Evolutionary conservation across 2,797 vertebrate genomes (phyloP).

Genomic region (Eleutherodactylus coqui): DNA sequence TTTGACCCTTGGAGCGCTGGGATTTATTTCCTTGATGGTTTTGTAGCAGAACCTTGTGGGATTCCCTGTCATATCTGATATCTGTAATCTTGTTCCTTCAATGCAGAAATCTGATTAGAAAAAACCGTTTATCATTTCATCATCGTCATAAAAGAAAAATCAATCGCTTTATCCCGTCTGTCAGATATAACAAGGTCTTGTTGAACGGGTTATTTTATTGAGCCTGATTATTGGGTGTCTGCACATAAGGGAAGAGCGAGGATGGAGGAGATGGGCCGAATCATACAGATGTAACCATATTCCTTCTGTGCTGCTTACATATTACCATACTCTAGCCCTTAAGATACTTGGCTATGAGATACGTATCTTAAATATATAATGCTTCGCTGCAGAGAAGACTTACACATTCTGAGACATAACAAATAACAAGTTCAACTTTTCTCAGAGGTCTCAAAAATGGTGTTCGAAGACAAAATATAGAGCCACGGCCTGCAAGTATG

Average conservation of each 20-base stretch:
- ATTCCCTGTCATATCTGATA: slow-evolving; percentile 40
- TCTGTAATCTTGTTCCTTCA: slow-evolving; percentile 35
- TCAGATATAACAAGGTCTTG: slow-evolving; percentile 46
- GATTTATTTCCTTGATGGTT: too few relatives aligned
- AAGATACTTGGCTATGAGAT: neutral
- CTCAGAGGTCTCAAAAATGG: neutral
- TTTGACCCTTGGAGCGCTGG: too few relatives aligned
- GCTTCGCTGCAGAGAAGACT: neutral
- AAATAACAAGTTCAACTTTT: neutral
- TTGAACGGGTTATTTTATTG: slow-evolving; percentile 39
- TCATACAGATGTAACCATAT: neutral
- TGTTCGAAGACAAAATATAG: neutral
- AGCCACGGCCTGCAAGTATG: too few relatives aligned
- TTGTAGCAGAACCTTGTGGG: neutral
- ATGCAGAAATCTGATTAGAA: slow-evolving; percentile 54
- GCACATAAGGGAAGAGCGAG: slow-evolving; percentile 1
- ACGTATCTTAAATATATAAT: neutral
- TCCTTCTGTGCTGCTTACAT: neutral
- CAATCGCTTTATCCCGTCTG: slow-evolving; percentile 17
- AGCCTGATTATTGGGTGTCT: slow-evolving; percentile 24
- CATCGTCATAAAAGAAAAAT: slow-evolving; percentile 46
- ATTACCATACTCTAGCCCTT: slow-evolving; percentile 22
- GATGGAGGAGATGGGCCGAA: slow-evolving; percentile 30
- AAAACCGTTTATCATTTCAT: slow-evolving; percentile 43
- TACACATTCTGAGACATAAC: neutral